phyloP scores from a whole-genome alignment of 2,888 invertebrate species.

The Trachelus iudaicus region DNA sequence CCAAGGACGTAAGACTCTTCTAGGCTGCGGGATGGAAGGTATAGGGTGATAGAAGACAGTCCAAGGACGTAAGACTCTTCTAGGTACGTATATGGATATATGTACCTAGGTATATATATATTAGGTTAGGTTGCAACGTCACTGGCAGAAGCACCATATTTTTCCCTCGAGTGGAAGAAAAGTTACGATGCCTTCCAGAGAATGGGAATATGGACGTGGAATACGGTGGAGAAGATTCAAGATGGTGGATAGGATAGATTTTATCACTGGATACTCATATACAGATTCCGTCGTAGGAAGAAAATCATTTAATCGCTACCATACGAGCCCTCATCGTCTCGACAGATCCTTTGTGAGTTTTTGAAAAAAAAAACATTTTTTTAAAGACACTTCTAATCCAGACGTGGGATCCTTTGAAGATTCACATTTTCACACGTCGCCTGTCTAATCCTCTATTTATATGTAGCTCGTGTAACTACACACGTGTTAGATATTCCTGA shows the following conservation, averaged over 20 bases:
- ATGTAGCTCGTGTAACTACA: not conserved
- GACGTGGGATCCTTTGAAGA: not conserved
- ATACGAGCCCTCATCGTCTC: not conserved
- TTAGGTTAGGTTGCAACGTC: constrained; percentile 35
- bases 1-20: not conserved
- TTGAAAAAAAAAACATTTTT: not conserved
- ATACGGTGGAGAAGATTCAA: not conserved
- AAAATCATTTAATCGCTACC: not conserved
- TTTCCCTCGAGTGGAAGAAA: constrained; percentile 43
- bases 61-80: not conserved
- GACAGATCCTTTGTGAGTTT: not conserved
- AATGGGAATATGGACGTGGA: not conserved
- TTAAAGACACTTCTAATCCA: not conserved
- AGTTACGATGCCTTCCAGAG: constrained; percentile 30
- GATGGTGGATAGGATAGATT: not conserved
- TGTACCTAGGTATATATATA: not conserved
- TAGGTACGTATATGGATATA: not conserved
- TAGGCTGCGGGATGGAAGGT: not conserved
- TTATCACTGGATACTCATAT: not conserved
- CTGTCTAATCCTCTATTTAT: not conserved
- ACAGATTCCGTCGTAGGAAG: not conserved
- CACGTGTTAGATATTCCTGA: not conserved
- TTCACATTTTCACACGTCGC: not conserved
- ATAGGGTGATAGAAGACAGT: not conserved
- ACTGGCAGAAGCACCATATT: constrained; percentile 48